These are phyloP conservation scores for Heptranchias perlo DNA, from an alignment of 2,113 vertebrate species.

Conservation along the genomic window DNA sequence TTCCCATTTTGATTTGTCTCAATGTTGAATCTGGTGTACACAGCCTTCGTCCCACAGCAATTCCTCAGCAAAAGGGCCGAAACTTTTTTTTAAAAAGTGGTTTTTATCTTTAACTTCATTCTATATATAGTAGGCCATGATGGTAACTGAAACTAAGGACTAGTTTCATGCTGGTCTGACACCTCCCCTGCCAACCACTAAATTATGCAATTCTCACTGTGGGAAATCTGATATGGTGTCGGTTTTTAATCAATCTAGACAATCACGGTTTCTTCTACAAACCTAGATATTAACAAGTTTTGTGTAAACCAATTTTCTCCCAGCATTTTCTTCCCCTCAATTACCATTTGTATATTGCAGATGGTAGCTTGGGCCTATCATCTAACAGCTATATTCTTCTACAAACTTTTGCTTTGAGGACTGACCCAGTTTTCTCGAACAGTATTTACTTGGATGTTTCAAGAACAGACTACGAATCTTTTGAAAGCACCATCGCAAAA, in stretches of 20 bases:
- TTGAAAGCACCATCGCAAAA: background rate
- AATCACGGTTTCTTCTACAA: conserved; percentile 1
- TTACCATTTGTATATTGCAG: background rate
- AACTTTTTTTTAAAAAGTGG: background rate
- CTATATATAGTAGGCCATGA: background rate
- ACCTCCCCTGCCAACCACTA: conserved; percentile 14
- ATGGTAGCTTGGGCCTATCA: background rate
- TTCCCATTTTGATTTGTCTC: background rate
- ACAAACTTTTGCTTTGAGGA: background rate
- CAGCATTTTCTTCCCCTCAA: too few relatives aligned
- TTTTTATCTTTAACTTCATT: background rate
- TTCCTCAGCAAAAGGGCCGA: background rate
- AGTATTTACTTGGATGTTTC: background rate
- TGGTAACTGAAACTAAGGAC: conserved; percentile 2
- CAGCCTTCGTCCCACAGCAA: background rate
- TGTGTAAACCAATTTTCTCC: background rate
- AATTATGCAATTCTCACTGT: conserved; percentile 21
- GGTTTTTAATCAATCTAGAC: conserved; percentile 26
- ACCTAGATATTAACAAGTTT: background rate
- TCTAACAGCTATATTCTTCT: background rate
- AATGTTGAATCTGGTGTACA: background rate
- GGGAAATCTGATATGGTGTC: conserved; percentile 30
- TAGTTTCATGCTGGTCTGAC: conserved; percentile 5
- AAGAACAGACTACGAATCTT: background rate
- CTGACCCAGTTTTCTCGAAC: background rate